Evolutionary conservation across 2,797 vertebrate species (phyloP), one percentile per base, ranked within the genome.

Genomic region (Cichlasoma orientale): DNA sequence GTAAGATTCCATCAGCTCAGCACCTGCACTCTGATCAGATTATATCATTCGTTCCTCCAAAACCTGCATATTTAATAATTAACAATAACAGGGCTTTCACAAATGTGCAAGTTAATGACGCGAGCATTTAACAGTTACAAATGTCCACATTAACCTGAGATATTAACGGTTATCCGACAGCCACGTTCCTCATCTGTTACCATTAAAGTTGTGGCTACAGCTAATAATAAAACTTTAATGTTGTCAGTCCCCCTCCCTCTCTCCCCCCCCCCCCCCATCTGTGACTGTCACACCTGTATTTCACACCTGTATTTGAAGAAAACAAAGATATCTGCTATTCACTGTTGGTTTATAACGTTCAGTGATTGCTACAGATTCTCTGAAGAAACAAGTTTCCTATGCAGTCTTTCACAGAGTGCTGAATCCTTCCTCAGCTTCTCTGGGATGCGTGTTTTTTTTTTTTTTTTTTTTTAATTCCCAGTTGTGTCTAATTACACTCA

Each of bases 401-500:
- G 25, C 0, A 27, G 7, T 47, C 61, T 27, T 19, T 41, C 38
- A 66, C 38, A 68, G 63, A 13, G 16, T 66, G 61, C 5, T 47
- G 41, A 68, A 50, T 18, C 38, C 4, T 0, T 44, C 18, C 59
- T 66, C 23, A 44, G 2, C 61, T 66, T 66, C 61, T 27, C 59
- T 44, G 59, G 23, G 23, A 44, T 44, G 9, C 18, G 27, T 16
- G 1, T 19, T 66, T 25, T 25, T 27, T 16, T 31, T 31, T 7
- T 7, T 16, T 2, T 19, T 66, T 25, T 25, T 27, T 16, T 31
- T 31, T 7, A 31, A 63, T 63, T 44, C 21, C 14, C 38, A 63
- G 21, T 63, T 66, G 61, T 27, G 38, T 44, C 25, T 66, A 66
- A 66, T 66, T 47, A 66, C 25, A 38, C 23, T 66, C 38, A 27